These are phyloP conservation scores for Strigamia crassipes DNA, from an alignment of 2,888 invertebrate species.

Conservation along the genomic window DNA sequence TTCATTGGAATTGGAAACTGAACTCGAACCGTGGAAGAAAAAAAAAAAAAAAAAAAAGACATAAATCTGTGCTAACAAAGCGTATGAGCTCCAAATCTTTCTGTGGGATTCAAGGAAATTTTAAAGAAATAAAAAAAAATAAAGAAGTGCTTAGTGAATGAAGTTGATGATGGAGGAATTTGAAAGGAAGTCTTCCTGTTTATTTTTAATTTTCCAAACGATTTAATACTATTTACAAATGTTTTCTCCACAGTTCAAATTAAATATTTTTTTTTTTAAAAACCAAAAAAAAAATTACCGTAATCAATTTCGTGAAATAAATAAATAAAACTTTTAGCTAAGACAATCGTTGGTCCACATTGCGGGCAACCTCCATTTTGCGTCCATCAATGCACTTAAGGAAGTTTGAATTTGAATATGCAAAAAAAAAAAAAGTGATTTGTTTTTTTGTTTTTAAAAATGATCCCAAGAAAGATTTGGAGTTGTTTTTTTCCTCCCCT, in stretches of 20 bases:
- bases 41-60: not conserved
- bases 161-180: constrained; percentile 23
- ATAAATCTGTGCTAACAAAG: constrained; percentile 28
- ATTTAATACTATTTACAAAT: not conserved
- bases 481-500: constrained; percentile 5
- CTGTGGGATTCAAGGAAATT: not conserved
- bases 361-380: constrained; percentile 3
- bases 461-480: constrained; percentile 22
- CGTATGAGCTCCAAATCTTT: constrained; percentile 14
- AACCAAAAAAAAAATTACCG: not conserved
- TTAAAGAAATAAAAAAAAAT: not conserved
- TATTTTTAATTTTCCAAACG: not conserved
- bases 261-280: not conserved
- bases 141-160: constrained; percentile 14
- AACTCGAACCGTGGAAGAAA: not conserved
- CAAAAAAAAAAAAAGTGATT: not conserved
- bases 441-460: not conserved
- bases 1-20: constrained; percentile 20
- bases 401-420: not conserved
- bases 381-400: constrained; percentile 28
- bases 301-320: too few species aligned
- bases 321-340: not conserved
- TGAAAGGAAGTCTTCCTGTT: constrained; percentile 34
- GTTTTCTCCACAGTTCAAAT: not conserved
- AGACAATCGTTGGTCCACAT: constrained; percentile 14